phyloP scores from a whole-genome alignment of 2,797 vertebrate species.

The Rhinella marina region DNA sequence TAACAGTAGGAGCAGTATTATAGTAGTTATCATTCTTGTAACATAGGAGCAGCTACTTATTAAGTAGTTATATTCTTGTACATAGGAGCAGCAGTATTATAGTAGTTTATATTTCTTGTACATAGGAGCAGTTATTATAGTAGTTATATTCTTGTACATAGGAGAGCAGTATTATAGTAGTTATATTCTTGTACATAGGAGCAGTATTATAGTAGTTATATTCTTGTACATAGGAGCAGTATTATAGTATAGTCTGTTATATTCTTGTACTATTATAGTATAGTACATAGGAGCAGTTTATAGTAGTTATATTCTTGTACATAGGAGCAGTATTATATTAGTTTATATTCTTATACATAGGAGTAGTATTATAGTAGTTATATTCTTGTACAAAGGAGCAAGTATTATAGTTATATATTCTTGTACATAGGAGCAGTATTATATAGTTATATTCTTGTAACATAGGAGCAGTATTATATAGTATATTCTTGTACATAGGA shows the following conservation, averaged over 20 bases:
- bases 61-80: constrained; percentile 14
- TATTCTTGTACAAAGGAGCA: too few species aligned
- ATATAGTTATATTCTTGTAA: constrained; percentile 4
- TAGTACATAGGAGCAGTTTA: neutral
- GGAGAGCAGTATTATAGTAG: constrained; percentile 14
- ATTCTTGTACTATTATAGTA: constrained; percentile 16
- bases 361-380: too few species aligned
- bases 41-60: neutral
- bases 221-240: constrained; percentile 15
- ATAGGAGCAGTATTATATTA: neutral
- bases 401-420: neutral
- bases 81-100: neutral
- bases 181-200: constrained; percentile 20
- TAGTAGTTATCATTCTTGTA: constrained; percentile 8
- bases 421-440: neutral
- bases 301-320: neutral
- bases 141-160: constrained; percentile 9
- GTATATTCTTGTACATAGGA: too few species aligned
- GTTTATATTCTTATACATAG: neutral
- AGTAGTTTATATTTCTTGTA: neutral
- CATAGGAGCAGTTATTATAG: neutral
- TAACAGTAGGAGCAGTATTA: neutral
- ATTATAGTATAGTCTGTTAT: constrained; percentile 18
- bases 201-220: constrained; percentile 28
- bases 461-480: neutral